Conservation (phyloP, 2,888 invertebrate species). For the Achlya flavicornis region DNA sequence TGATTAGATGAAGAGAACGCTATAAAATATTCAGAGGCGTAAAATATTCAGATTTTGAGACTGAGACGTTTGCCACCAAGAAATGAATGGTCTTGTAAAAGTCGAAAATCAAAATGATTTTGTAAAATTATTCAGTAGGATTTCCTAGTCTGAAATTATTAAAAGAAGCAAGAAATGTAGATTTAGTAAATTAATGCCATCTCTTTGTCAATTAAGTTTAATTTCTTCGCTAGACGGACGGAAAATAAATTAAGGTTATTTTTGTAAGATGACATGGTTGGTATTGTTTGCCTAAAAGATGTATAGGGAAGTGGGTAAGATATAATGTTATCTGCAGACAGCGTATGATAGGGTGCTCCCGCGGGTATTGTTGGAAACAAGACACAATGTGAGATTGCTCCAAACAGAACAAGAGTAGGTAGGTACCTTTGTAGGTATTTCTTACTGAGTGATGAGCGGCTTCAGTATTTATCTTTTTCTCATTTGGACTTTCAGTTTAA, state of each 20-base stretch:
- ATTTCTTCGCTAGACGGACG: neutral
- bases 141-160: neutral
- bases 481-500: constrained; percentile 8
- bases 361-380: neutral
- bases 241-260: neutral
- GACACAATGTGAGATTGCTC: neutral
- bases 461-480: neutral
- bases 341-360: constrained; percentile 3
- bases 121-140: neutral
- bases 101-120: no score
- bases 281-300: constrained; percentile 2
- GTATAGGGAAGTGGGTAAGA: constrained; percentile 1
- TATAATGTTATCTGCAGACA: constrained; percentile 10
- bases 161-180: neutral
- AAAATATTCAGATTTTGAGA: neutral
- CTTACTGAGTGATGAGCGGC: constrained; percentile 3
- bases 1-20: neutral
- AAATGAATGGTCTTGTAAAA: neutral
- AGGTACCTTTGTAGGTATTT: neutral
- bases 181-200: neutral
- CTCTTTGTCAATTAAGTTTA: neutral
- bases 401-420: neutral
- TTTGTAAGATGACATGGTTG: neutral
- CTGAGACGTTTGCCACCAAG: neutral
- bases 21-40: neutral